A percentile compares a stretch with the other conserved stretches of the same genome.
Evolutionary conservation across 2,888 invertebrate species (phyloP).

Genomic region (Phania funesta): DNA sequence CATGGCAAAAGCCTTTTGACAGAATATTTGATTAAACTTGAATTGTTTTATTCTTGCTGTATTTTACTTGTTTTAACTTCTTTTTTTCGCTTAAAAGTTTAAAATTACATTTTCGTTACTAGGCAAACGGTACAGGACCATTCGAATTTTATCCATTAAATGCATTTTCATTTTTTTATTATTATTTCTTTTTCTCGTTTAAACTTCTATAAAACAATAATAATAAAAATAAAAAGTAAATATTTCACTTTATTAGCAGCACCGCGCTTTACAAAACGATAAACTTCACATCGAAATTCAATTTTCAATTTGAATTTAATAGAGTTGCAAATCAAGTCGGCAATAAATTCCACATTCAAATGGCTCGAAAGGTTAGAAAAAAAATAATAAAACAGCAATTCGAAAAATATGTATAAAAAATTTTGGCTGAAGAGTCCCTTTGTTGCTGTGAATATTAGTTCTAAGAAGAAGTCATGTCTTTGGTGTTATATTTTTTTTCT

Average conservation of each 20-base stretch:
- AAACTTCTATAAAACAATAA: conserved; percentile 35
- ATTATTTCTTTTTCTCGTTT: conserved; percentile 5
- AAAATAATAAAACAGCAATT: conserved; percentile 12
- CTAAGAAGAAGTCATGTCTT: neutral
- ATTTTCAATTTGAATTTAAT: conserved; percentile 65
- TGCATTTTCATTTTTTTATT: conserved; percentile 57
- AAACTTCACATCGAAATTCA: conserved; percentile 59
- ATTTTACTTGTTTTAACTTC: conserved; percentile 9
- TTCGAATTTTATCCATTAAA: conserved; percentile 5
- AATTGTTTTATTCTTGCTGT: conserved; percentile 24
- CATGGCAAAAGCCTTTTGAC: conserved; percentile 53
- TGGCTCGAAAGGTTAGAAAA: neutral
- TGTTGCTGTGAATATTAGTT: neutral
- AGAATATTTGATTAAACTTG: conserved; percentile 63
- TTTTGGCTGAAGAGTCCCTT: neutral
- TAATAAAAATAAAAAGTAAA: conserved; percentile 36
- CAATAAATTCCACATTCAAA: conserved; percentile 53
- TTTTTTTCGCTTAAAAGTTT: conserved; percentile 24
- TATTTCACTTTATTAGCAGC: conserved; percentile 49
- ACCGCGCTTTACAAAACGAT: conserved; percentile 39
- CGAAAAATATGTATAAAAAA: neutral
- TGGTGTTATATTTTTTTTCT: neutral
- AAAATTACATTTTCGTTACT: conserved; percentile 61
- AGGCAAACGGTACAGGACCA: conserved; percentile 10
- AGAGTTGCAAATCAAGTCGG: conserved; percentile 63